Base-by-base conservation (phyloP, 2,797 vertebrate genomes). In the Periparus ater region DNA sequence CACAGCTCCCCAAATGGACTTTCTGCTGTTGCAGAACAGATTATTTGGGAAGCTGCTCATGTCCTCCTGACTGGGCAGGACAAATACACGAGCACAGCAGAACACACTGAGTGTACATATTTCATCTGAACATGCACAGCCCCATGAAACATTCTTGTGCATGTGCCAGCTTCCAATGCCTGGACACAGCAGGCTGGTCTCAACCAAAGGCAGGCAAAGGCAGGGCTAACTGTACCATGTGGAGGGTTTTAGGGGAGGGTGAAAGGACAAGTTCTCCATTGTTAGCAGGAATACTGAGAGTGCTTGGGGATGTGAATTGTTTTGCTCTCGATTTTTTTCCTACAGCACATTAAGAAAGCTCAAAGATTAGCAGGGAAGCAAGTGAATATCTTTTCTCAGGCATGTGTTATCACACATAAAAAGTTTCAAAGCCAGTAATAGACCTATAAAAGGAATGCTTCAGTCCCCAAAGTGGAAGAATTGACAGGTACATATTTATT, bases 231-330 rank as follows among this genome's bases (percentile, higher is more conserved):
- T 42, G 50, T 58, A 21, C 75, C 34, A n/a, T 81, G 42, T 57
- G 42, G 62, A 68, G 17, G 10, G 18, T 58, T 92, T 88, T 68
- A 67, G 81, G 30, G 34, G 14, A 88, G 48, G 38, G 68, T 54
- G 85, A 91, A 88, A 89, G 61, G 93, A 93, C 91, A 95, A 91
- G 47, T 23, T 77, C 50, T 78, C 36, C 45, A 40, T 54, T 93
- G 62, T 88, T 82, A 78, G 17, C 61, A 76, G 68, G 80, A 34
- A 34, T 16, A 42, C 15, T 67, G 65, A 67, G 48, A 65, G 27
- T 4, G 4, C n/a, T 70, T 54, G n/a, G 12, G 13, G 11, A 57
- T 51, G 54, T 67, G 50, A 45, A 71, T 57, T 82, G n/a, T 67
- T 92, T 83, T 83, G 42, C 7, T 63, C 75, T 67, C 1, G 0